Evolutionary conservation across 2,888 invertebrate genomes (phyloP).

Genomic region (Nymphalis c-album): DNA sequence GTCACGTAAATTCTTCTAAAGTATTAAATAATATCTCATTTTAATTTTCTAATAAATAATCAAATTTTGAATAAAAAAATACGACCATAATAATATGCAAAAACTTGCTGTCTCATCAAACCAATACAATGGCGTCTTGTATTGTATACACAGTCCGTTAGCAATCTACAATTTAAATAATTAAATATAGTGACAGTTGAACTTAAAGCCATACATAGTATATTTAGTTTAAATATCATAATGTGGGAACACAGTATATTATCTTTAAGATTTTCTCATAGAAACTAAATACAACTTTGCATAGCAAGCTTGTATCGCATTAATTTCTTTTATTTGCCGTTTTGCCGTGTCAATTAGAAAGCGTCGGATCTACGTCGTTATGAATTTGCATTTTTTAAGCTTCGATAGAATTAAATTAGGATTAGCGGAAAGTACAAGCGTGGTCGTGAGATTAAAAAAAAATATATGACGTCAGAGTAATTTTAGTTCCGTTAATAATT

Average conservation of each 20-base stretch:
- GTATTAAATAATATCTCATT: no score
- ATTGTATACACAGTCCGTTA: neutral
- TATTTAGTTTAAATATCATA: neutral
- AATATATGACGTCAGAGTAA: neutral
- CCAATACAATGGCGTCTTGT: neutral
- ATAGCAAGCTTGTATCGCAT: neutral
- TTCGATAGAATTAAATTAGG: neutral
- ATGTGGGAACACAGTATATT: neutral
- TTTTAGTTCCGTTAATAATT: no score
- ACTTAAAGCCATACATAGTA: neutral
- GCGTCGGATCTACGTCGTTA: conserved; percentile 1
- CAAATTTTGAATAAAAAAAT: no score
- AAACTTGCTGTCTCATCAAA: neutral
- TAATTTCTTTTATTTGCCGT: conserved; percentile 2
- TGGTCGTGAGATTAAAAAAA: no score
- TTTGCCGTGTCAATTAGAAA: neutral
- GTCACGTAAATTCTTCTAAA: no score
- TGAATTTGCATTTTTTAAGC: conserved; percentile 1
- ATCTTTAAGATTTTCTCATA: conserved; percentile 7
- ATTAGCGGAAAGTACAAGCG: neutral
- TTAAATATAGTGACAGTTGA: conserved; percentile 11
- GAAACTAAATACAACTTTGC: neutral
- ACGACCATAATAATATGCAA: neutral
- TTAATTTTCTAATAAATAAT: no score
- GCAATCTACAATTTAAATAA: conserved; percentile 12